Base-by-base conservation (phyloP, 2,113 vertebrate species). In the Etheostoma spectabile region DNA sequence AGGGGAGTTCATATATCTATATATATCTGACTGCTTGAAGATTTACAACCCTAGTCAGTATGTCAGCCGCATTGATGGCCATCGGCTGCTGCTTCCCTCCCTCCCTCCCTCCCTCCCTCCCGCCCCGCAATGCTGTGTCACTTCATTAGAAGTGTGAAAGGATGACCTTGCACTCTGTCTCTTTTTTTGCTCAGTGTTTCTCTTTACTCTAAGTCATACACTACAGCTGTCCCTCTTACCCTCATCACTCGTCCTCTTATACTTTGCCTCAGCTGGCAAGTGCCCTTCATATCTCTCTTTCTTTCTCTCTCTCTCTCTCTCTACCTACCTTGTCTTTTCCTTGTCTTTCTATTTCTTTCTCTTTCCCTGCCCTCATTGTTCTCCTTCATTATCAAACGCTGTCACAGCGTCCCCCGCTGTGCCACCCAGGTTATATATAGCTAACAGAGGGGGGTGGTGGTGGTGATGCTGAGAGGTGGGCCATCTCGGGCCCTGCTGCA, bases 381-480 rank as follows among this genome's bases (percentile, higher is more conserved):
- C 89, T 89, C 73, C 79, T 92, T 92, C 93, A 91, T 93, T 93
- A 91, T 90, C 77, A 90, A 87, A 91, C 4, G 74, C 83, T 93
- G 91, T 92, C 91, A 91, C 78, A 73, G 62, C 45, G 83, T 78
- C 82, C 74, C 85, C 86, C n/a, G 84, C 86, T 89, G 91, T 74
- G 88, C 90, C 85, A 76, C 73, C 84, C 70, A 0, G 78, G 84
- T 91, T 92, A 92, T 92, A 91, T 92, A 91, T 93, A 92, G 85
- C 85, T 56, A 77, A 70, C 73, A 80, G 79, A 74, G 76, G 87
- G 85, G 80, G 86, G 89, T 45, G 64, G 72, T 82, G 88, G 42
- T 52, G 65, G 45, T 82, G 60, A 83, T 88, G 85, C 67, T 70
- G 55, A 85, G 84, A 90, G 90, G 84, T 86, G 87, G 89, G 87